A percentile compares a stretch with the other conserved stretches of the same genome.
Conservation (phyloP, 1,140 invertebrate genomes). For the Papilio helenus region DNA sequence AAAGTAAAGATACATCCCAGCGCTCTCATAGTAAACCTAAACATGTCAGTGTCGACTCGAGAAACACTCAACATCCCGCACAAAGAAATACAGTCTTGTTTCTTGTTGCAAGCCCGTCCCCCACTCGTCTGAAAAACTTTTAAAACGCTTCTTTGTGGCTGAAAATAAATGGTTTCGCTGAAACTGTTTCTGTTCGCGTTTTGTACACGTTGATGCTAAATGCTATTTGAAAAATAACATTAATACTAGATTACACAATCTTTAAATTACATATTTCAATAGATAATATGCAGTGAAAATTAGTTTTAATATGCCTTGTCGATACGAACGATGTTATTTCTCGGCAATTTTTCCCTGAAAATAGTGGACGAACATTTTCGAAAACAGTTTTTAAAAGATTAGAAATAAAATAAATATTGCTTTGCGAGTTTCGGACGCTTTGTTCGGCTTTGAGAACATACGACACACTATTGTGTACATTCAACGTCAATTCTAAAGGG, state of each 20-base stretch:
- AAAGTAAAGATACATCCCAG: background rate
- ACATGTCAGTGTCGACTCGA: conserved; percentile 35
- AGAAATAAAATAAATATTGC: conserved; percentile 19
- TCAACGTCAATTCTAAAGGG: conserved; percentile 4
- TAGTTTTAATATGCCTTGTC: too few relatives aligned
- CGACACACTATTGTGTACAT: conserved; percentile 7
- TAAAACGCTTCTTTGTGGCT: conserved; percentile 30
- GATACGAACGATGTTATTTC: too few relatives aligned
- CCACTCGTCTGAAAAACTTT: conserved; percentile 36
- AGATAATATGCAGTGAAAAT: too few relatives aligned
- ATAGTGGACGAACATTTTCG: background rate
- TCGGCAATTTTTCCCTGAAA: background rate
- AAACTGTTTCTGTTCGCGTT: background rate
- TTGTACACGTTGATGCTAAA: background rate
- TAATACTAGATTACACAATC: background rate
- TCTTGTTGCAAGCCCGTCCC: conserved; percentile 26
- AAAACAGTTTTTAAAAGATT: conserved; percentile 12
- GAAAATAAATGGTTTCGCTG: conserved; percentile 35
- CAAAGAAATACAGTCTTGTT: conserved; percentile 35
- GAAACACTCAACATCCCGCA: conserved; percentile 37
- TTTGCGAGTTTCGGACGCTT: conserved; percentile 8
- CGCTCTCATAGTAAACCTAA: conserved; percentile 30
- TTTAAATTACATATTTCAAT: too few relatives aligned
- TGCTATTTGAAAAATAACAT: background rate
- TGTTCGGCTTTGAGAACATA: background rate